phyloP scores from a whole-genome alignment of 2,797 vertebrate genomes.

The Steatocranus sp. region DNA sequence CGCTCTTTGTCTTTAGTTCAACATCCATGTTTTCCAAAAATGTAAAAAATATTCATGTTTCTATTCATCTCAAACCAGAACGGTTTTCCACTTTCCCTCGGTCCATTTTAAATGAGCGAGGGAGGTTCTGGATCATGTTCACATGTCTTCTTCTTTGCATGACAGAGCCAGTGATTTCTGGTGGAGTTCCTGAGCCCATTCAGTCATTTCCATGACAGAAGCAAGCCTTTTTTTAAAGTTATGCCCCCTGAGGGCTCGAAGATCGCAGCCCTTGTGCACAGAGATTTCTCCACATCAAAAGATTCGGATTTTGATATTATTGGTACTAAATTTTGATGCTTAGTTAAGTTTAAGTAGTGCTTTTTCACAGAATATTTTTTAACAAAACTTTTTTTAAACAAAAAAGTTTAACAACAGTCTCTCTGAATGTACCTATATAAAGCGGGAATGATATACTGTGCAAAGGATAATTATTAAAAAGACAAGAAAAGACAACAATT shows the following conservation, averaged over 20 bases:
- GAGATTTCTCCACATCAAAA: not conserved
- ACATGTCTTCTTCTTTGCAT: not conserved
- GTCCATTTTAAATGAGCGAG: not conserved
- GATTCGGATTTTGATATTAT: not conserved
- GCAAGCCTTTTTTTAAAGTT: not conserved
- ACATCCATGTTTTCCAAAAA: not conserved
- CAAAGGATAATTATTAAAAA: not conserved
- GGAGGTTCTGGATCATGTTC: not conserved
- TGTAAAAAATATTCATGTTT: not conserved
- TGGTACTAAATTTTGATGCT: not conserved
- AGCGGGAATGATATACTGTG: not conserved
- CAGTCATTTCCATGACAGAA: not conserved
- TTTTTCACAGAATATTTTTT: not conserved
- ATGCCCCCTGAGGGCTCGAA: not conserved
- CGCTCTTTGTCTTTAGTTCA: not conserved
- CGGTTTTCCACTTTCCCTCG: not conserved
- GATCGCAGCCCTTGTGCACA: not conserved
- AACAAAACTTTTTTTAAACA: not conserved
- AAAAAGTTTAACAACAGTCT: rapidly evolving
- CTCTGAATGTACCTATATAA: not conserved
- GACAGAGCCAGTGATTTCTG: not conserved
- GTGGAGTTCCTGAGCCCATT: not conserved
- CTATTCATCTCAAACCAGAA: not conserved
- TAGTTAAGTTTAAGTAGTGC: not conserved
- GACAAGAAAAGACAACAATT: not conserved